A percentile compares a stretch with the other conserved stretches of the same genome.
phyloP scores from a whole-genome alignment of 2,113 vertebrate species.

The Cranoglanis bouderius region DNA sequence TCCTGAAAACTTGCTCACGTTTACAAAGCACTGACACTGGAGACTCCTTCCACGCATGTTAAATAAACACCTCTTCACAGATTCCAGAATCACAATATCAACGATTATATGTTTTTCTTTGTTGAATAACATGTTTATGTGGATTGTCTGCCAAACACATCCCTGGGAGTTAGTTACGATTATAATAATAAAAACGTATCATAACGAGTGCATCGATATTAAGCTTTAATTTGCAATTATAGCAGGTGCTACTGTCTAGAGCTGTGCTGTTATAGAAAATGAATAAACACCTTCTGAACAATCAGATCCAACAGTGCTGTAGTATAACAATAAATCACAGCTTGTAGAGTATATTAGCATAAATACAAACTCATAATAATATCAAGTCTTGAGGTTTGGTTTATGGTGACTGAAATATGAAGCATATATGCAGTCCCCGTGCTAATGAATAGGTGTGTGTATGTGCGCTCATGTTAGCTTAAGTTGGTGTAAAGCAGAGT shows the following conservation, averaged over 20 bases:
- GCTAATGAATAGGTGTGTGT: background rate
- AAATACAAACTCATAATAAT: background rate
- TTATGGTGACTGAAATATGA: background rate
- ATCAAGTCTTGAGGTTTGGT: constrained; percentile 19
- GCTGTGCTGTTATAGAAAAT: constrained; percentile 52
- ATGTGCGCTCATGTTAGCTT: too few relatives aligned
- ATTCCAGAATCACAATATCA: background rate
- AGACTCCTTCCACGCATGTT: background rate
- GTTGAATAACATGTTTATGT: background rate
- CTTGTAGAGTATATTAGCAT: background rate
- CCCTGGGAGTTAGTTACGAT: background rate
- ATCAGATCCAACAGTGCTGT: constrained; percentile 10
- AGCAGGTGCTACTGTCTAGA: background rate
- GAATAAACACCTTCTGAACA: background rate
- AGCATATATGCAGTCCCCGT: background rate
- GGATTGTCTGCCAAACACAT: background rate
- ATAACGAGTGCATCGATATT: background rate
- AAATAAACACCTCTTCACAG: background rate
- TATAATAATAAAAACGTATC: background rate
- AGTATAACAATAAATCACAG: background rate
- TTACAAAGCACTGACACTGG: background rate
- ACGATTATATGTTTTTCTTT: background rate
- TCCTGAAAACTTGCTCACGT: background rate
- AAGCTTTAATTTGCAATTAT: background rate
- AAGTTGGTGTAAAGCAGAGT: too few relatives aligned